Conservation (phyloP, 37 sponge, comb jelly and placozoan species). For the Beroe forskalii region DNA sequence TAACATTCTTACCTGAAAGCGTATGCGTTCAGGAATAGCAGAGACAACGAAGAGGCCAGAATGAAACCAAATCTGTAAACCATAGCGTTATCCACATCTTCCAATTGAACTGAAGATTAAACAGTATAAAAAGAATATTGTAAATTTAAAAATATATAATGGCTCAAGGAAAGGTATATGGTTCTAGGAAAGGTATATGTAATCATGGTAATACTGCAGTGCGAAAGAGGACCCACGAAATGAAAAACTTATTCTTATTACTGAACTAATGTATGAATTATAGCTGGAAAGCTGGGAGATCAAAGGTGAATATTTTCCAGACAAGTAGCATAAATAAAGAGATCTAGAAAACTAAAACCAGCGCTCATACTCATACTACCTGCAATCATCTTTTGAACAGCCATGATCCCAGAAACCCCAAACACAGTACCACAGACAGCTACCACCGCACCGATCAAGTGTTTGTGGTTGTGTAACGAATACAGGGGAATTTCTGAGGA, state of each 20-base stretch:
- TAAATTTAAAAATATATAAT: too few species aligned
- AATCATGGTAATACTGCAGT: too few species aligned
- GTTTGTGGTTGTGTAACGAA: not conserved
- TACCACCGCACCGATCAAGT: not conserved
- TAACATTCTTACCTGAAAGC: not conserved
- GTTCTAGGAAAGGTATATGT: too few species aligned
- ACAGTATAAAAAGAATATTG: not conserved
- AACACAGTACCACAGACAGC: not conserved
- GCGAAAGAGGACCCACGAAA: too few species aligned
- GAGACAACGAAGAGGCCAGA: not conserved
- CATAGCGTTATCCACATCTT: not conserved
- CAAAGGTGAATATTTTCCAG: too few species aligned
- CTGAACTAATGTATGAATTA: too few species aligned
- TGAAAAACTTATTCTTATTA: too few species aligned
- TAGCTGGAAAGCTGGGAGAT: too few species aligned
- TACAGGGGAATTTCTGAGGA: not conserved
- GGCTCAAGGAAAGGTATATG: too few species aligned
- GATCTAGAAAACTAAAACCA: too few species aligned
- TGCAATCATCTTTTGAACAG: not conserved
- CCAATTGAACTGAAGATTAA: not conserved
- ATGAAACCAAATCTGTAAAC: not conserved
- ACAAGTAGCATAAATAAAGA: too few species aligned
- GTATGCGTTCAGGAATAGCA: not conserved
- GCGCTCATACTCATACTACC: too few species aligned
- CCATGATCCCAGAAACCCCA: not conserved